phyloP scores from a whole-genome alignment of 2,797 vertebrate genomes.

The Delichon dasypus region DNA sequence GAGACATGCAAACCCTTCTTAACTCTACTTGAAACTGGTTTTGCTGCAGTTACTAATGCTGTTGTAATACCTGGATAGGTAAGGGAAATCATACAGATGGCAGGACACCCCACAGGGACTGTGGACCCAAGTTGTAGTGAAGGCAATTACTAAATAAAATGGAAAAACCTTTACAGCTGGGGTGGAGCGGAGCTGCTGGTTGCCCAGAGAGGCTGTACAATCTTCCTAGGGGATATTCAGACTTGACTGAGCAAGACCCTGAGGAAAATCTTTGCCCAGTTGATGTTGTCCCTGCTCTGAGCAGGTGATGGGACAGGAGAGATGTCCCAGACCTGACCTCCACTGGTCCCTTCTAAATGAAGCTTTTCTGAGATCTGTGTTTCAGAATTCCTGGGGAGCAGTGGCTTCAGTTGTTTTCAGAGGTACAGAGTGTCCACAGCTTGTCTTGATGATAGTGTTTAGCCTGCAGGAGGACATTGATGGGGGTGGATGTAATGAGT shows the following conservation, averaged over 20 bases:
- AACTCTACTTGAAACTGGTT: not conserved
- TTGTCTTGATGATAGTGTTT: not conserved
- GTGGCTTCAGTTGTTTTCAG: not conserved
- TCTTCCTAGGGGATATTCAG: not conserved
- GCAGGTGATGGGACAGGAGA: not conserved
- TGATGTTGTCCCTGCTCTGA: not conserved
- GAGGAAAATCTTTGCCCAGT: not conserved
- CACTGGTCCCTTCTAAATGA: not conserved
- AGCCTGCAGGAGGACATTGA: not conserved
- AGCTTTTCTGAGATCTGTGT: not conserved
- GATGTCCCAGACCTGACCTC: not conserved
- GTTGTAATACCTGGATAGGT: not conserved
- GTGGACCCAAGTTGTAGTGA: not conserved
- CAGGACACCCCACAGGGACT: fast-evolving
- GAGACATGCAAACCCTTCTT: not conserved
- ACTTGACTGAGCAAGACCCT: not conserved
- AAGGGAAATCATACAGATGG: fast-evolving
- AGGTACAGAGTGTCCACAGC: not conserved
- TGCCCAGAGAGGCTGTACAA: not conserved
- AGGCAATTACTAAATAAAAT: not conserved
- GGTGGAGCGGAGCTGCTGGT: fast-evolving
- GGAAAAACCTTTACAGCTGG: not conserved
- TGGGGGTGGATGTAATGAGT: not conserved
- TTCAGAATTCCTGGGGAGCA: not conserved
- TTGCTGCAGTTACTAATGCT: not conserved